These are phyloP conservation scores for Lucilia sericata DNA, from an alignment of 1,140 invertebrate species.

Conservation along the genomic window DNA sequence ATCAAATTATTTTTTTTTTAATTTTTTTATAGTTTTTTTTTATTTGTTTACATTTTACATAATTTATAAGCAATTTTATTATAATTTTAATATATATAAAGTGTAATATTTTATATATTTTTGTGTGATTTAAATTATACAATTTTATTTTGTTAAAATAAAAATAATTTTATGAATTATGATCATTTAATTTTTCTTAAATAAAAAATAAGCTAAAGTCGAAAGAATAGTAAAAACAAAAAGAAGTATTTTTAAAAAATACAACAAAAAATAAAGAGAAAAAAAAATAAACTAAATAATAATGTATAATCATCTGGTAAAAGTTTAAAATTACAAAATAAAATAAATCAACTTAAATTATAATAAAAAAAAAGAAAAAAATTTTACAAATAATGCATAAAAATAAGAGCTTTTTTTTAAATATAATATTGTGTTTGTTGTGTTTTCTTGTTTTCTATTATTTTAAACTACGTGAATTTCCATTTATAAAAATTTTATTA, in stretches of 20 bases:
- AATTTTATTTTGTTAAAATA: slow-evolving; percentile 27
- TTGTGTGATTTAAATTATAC: slow-evolving; percentile 38
- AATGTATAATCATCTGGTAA: neutral
- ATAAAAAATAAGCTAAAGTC: slow-evolving; percentile 22
- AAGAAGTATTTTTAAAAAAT: slow-evolving; percentile 35
- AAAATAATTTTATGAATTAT: slow-evolving; percentile 22
- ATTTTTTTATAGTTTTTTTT: slow-evolving; percentile 11
- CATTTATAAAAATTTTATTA: slow-evolving; percentile 26
- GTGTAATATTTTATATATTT: slow-evolving; percentile 41
- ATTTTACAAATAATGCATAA: slow-evolving; percentile 8
- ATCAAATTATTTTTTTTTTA: slow-evolving; percentile 2
- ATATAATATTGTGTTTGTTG: slow-evolving; percentile 1
- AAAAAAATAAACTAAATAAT: neutral
- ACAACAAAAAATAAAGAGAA: slow-evolving; percentile 30
- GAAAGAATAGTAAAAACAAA: slow-evolving; percentile 16
- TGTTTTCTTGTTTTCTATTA: slow-evolving; percentile 3
- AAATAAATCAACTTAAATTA: neutral
- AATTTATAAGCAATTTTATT: slow-evolving; percentile 41
- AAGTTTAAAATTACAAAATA: slow-evolving; percentile 15
- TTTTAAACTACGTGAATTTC: slow-evolving; percentile 21
- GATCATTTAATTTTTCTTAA: slow-evolving; percentile 1
- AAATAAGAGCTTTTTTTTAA: neutral
- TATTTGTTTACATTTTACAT: slow-evolving; percentile 43
- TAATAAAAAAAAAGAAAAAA: slow-evolving; percentile 21
- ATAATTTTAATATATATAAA: slow-evolving; percentile 42